phyloP scores from a whole-genome alignment of 1,140 invertebrate genomes.

The Frieseomelitta varia region DNA sequence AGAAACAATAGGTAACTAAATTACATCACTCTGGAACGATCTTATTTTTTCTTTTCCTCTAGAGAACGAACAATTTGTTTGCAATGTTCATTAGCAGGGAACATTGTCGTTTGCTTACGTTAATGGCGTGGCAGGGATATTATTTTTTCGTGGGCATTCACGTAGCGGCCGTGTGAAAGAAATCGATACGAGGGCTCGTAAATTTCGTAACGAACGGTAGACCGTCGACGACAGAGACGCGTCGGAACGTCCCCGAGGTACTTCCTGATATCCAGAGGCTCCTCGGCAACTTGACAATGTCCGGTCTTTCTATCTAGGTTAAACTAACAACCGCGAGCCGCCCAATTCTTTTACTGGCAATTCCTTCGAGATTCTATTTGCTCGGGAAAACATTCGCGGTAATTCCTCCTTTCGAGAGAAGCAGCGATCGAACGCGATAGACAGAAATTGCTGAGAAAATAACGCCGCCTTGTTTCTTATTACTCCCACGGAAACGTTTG shows the following conservation, averaged over 20 bases:
- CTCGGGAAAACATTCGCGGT: constrained; percentile 41
- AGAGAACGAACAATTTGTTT: not conserved
- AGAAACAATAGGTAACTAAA: not conserved
- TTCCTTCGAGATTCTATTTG: constrained; percentile 60
- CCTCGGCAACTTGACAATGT: constrained; percentile 45
- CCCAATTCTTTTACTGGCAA: constrained; percentile 48
- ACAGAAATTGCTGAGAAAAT: constrained; percentile 33
- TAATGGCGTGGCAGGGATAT: not conserved
- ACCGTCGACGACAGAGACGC: not conserved
- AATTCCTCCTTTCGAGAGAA: constrained; percentile 23
- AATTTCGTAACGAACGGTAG: constrained; percentile 24
- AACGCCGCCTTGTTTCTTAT: constrained; percentile 4
- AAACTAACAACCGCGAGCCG: constrained; percentile 47
- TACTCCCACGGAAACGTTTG: not conserved
- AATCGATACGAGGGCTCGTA: constrained; percentile 28
- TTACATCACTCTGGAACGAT: not conserved
- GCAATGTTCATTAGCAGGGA: not conserved
- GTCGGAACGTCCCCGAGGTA: constrained; percentile 20
- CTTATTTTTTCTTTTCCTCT: not conserved
- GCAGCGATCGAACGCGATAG: constrained; percentile 15
- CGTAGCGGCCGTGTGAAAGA: not conserved
- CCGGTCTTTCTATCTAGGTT: constrained; percentile 35
- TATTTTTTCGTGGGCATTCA: not conserved
- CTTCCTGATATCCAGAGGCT: constrained; percentile 40
- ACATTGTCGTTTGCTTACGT: not conserved